Evolutionary conservation across 1,140 invertebrate genomes (phyloP), one percentile per base, ranked within the genome.

Genomic region (Psilanteris sp.): DNA sequence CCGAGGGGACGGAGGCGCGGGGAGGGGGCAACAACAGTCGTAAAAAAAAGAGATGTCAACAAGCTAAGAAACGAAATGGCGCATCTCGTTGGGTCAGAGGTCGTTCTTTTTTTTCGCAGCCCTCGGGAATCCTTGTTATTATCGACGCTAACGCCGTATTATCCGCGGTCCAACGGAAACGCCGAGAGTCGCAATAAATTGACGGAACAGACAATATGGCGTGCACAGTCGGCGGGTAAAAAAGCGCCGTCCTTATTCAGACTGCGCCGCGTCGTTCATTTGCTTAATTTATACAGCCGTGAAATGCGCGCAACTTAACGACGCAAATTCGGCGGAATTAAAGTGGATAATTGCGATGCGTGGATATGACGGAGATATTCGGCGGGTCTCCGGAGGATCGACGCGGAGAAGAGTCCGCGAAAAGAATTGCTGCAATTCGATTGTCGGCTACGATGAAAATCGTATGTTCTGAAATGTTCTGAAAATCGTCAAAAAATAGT

Each of bases 61-160:
- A 41, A 44, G 24, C 32, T 29, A 46, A 67, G 48, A 46, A 36
- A 66, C 52, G 16, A 66, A 66, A 50, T 43, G 39, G 37, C 37
- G 36, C 27, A 18, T 32, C 52, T 13, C 13, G 18, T 36, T 46
- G 20, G 20, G 27, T 55, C 26, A 27, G 46, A 54, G 22, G 22
- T 44, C 20, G 13, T 44, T 14, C 32, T 57, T 34, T 26, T 36
- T 11, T n/a, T n/a, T n/a, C n/a, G 13, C 26, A 55, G 24, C 36
- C 22, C 41, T 11, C 43, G 37, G 31, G 41, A 52, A 50, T 39
- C 5, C 22, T 27, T 61, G 10, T 62, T 44, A 44, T 18, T 20
- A 59, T 59, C 34, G 57, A 41, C 31, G 9, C 22, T 48, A 41
- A 18, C 44, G 24, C 13, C 44, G 43, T 50, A 59, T 44, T 44